Evolutionary conservation across 2,113 vertebrate genomes (phyloP).

Genomic region (Apistogramma diplotaenia): DNA sequence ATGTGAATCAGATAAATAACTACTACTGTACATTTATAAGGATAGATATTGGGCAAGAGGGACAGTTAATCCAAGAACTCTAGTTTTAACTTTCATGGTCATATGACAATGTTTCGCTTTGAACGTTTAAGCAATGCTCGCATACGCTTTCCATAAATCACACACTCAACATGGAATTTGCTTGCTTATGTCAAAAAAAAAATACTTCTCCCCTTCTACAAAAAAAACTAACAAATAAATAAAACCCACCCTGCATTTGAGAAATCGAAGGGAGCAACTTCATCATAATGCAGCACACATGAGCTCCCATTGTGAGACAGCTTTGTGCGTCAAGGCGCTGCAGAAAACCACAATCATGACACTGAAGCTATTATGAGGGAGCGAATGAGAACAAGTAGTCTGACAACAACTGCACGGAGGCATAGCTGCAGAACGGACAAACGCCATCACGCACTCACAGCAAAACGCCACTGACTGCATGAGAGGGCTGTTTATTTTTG

Average conservation of each 20-base stretch:
- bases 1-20: neutral
- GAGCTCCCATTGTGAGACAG: conserved; percentile 52
- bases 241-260: neutral
- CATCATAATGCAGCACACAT: conserved; percentile 61
- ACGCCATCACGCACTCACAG: conserved; percentile 5
- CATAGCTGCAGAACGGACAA: conserved; percentile 27
- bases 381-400: conserved; percentile 41
- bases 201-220: neutral
- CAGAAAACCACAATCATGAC: conserved; percentile 62
- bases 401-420: conserved; percentile 23
- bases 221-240: neutral
- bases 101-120: neutral
- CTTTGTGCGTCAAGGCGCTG: conserved; percentile 34
- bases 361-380: conserved; percentile 52
- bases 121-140: neutral
- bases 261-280: conserved; percentile 23
- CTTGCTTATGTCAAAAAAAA: neutral
- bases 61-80: neutral
- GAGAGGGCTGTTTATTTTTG: conserved; percentile 43
- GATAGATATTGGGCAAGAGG: neutral
- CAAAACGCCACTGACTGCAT: conserved; percentile 44
- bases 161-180: neutral
- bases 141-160: neutral
- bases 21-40: no score
- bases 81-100: neutral